Conservation (phyloP, 2,888 invertebrate genomes). For the Rhyacophila evoluta region DNA sequence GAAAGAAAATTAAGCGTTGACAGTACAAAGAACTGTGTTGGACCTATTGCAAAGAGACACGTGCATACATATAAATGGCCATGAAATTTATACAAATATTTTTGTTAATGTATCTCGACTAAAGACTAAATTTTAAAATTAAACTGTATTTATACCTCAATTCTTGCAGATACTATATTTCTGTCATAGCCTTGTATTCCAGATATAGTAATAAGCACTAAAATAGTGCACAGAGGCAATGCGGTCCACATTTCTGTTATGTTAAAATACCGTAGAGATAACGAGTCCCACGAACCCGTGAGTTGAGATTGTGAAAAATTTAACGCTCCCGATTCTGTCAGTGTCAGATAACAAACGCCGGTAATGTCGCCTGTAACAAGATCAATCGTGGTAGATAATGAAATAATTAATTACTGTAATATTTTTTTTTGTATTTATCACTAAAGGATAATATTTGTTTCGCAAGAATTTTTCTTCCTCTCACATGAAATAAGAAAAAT, state of each 20-base stretch:
- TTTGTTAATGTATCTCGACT: neutral
- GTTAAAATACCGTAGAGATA: neutral
- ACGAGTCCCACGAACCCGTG: neutral
- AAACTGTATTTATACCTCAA: slow-evolving; percentile 61
- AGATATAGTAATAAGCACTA: neutral
- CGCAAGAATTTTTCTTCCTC: too few species aligned
- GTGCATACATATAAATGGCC: neutral
- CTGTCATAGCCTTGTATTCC: slow-evolving; percentile 35
- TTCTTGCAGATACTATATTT: slow-evolving; percentile 62
- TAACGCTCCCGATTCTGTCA: neutral
- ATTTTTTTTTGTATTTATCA: too few species aligned
- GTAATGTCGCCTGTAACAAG: neutral
- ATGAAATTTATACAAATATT: neutral
- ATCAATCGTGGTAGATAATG: too few species aligned
- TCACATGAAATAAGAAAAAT: too few species aligned
- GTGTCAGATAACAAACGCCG: neutral
- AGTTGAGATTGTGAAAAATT: neutral
- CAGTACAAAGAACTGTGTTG: too few species aligned
- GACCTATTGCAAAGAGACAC: neutral
- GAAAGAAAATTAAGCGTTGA: too few species aligned
- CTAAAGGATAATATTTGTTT: too few species aligned
- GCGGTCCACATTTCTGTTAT: neutral
- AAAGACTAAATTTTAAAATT: neutral
- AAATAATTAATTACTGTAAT: too few species aligned
- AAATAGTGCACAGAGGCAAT: slow-evolving; percentile 11